Evolutionary conservation across 2,113 vertebrate genomes (phyloP).

Genomic region (Paraplagusia blochii): DNA sequence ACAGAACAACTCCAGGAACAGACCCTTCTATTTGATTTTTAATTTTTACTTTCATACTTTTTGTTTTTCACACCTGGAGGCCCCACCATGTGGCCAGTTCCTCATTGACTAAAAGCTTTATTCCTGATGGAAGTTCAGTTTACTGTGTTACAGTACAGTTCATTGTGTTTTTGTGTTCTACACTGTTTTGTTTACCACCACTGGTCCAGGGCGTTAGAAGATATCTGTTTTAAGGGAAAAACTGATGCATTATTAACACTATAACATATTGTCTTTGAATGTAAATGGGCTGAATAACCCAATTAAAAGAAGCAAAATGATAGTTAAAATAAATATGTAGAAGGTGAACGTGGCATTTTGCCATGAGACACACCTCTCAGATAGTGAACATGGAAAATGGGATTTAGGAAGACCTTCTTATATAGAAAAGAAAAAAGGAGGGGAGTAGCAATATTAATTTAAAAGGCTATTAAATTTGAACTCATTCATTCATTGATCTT

Average conservation of each 20-base stretch:
- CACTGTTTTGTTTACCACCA: neutral
- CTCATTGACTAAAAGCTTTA: no score
- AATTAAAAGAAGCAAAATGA: neutral
- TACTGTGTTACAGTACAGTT: neutral
- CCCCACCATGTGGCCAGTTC: no score
- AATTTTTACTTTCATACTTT: no score
- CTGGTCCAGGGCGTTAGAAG: neutral
- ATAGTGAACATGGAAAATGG: neutral
- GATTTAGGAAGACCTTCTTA: neutral
- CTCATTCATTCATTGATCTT: no score
- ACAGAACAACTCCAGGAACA: no score
- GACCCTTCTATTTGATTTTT: no score
- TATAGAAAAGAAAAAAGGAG: neutral
- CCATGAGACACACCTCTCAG: neutral
- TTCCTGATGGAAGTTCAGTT: no score
- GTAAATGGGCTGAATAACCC: constrained; percentile 1
- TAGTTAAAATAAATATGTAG: neutral
- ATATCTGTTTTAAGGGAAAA: neutral
- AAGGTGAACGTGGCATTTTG: neutral
- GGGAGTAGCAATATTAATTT: constrained; percentile 2
- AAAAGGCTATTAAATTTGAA: neutral
- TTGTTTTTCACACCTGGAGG: no score
- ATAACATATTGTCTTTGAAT: neutral
- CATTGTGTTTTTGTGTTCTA: neutral
- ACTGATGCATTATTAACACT: neutral